Percentiles rank a stretch among this genome's conserved stretches.
Evolutionary conservation across 2,797 vertebrate genomes (phyloP).

Genomic region (Muraenolepis orangiensis): DNA sequence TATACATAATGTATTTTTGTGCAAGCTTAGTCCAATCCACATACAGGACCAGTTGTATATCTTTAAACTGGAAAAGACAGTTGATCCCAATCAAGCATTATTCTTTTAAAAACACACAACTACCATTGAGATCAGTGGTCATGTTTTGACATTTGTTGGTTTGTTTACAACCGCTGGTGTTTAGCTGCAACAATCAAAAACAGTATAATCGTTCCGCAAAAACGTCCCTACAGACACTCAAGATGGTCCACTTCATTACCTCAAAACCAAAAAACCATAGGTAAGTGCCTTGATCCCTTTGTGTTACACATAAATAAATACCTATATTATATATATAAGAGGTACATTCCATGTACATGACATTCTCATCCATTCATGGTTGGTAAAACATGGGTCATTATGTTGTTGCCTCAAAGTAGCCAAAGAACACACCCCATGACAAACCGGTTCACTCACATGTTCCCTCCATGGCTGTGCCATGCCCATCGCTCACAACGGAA

Average conservation of each 20-base stretch:
- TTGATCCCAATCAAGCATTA: not conserved
- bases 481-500: conserved; percentile 10
- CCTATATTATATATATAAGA: conserved; percentile 21
- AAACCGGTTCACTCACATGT: not conserved
- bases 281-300: conserved; percentile 65
- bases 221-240: conserved; percentile 23
- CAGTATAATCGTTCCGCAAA: not conserved
- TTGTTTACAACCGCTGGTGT: conserved; percentile 1
- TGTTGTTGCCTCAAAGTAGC: not conserved
- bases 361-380: conserved; percentile 38
- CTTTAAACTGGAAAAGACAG: not conserved
- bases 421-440: not conserved
- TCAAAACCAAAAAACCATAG: conserved; percentile 39
- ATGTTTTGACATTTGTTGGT: not conserved
- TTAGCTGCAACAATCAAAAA: not conserved
- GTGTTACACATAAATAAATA: conserved; percentile 47
- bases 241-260: conserved; percentile 35
- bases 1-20: not conserved
- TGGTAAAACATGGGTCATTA: conserved; percentile 33
- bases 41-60: not conserved
- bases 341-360: conserved; percentile 27
- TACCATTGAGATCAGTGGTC: conserved; percentile 8
- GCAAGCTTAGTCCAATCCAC: not conserved
- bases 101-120: conserved; percentile 6
- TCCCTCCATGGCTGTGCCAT: not conserved